Base-by-base conservation (phyloP, 2,113 vertebrate genomes). In the Mirza zaza region DNA sequence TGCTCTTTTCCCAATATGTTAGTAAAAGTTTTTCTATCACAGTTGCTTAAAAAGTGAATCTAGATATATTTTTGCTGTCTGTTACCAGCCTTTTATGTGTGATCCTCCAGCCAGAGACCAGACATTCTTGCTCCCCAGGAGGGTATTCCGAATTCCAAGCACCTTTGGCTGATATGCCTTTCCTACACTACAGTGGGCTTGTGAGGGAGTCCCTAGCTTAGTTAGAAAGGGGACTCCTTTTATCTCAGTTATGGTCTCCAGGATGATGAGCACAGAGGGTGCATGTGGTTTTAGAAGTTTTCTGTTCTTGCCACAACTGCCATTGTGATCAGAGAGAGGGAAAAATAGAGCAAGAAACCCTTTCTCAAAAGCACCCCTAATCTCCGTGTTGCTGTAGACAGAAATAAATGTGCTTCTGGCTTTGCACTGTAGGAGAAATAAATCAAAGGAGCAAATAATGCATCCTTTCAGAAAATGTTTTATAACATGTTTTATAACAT, bases 381-480 rank as follows among this genome's bases (percentile, higher is more conserved):
- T 34, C 42, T 1, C 11, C 61, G 34, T 25, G 68, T 36, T 76
- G 34, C 65, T 95, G 36, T 39, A 87, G 45, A 87, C 32, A 84
- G 71, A 75, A 91, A 71, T 83, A 81, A 87, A 50, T 79, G 21
- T 68, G 36, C 27, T 65, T 5, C 45, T 71, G 39, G 36, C 25
- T 96, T 90, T 79, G n/a, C 5, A 3, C 21, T 59, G 12, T 81
- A 67, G 23, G 32, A 63, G 13, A 80, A 90, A 90, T 36, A 88
- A 93, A 96, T 27, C 45, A 92, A 83, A 92, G 42, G 25, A 95
- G 14, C 2, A 95, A 90, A 85, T 59, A 23, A 82, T 32, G 17
- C 4, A 25, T 77, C 8, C 18, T 85, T 73, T 52, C 34, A 65
- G n/a, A 34, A 80, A 21, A n/a, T n/a, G n/a, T n/a, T n/a, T n/a